Evolutionary conservation across 2,113 vertebrate species (phyloP), one percentile per base, ranked within the genome.

Genomic region (Probosciger aterrimus): DNA sequence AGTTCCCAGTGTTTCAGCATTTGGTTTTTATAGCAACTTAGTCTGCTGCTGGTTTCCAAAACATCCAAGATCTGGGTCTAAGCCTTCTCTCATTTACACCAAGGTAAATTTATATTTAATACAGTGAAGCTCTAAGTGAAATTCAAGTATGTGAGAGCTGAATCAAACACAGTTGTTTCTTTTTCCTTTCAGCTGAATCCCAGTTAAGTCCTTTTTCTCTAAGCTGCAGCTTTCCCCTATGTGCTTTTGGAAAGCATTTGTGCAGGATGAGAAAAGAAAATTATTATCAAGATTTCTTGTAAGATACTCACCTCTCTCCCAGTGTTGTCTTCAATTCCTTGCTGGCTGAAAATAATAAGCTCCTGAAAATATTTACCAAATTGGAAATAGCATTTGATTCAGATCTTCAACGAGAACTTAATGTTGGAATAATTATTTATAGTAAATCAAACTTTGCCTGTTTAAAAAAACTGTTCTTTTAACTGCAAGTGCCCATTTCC

Each of bases 331-430:
- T 88, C 63, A 86, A 2, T 63, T 76, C 24, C 16, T 74, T 81
- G 30, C 43, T 86, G 35, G 7, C 2, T 70, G 37, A 80, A 90
- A 74, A 87, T 53, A 76, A 43, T 28, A 71, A 87, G 25, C 10
- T 86, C 41, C 67, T 59, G 53, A 88, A 95, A 92, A 82, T 80
- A 91, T 67, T 93, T 92, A 86, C 71, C n/a, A 67, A 83, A 81
- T 44, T 13, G 7, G n/a, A n/a, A 91, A 59, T 41, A 69, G 20
- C 46, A 86, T 91, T 85, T 57, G 30, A 69, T 70, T 85, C n/a
- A 74, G 47, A 46, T 49, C 35, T 86, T 84, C 25, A 74, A 47
- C 64, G 55, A 92, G 8, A 76, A 20, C 14, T 74, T 55, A 33
- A 82, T 22, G 20, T 27, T 82, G 19, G 86, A 91, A 86, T 39